phyloP scores from a whole-genome alignment of 2,797 vertebrate genomes.

The Neostethus bicornis region DNA sequence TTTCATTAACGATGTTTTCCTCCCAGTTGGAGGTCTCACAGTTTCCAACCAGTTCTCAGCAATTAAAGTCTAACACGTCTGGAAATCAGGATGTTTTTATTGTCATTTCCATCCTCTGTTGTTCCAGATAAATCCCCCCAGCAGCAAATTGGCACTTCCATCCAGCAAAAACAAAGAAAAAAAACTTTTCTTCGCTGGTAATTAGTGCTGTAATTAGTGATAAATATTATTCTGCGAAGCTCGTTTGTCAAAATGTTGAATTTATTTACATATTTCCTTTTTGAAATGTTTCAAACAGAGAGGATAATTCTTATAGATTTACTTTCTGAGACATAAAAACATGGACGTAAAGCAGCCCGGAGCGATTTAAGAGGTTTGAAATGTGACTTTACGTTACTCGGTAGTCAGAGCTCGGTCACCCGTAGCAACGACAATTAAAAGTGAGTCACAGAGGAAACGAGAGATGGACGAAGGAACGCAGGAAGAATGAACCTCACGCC shows the following conservation, averaged over 20 bases:
- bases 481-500: no score
- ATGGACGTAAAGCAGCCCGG: slow-evolving; percentile 5
- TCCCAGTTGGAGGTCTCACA: neutral
- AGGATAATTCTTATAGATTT: neutral
- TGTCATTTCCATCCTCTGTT: neutral
- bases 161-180: neutral
- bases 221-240: neutral
- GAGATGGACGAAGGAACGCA: slow-evolving; percentile 4
- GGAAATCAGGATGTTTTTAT: neutral
- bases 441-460: slow-evolving; percentile 1
- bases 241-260: neutral
- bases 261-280: neutral
- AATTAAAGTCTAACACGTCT: neutral
- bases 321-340: neutral
- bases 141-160: neutral
- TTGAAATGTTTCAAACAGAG: neutral
- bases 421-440: slow-evolving; percentile 15
- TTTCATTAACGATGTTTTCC: neutral
- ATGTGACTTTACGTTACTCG: slow-evolving; percentile 12
- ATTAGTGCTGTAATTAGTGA: neutral
- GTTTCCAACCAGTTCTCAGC: neutral
- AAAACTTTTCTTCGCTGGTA: neutral
- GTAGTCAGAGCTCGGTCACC: neutral
- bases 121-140: neutral
- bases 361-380: slow-evolving; percentile 3